Percentiles rank a stretch among this genome's conserved stretches.
These are phyloP conservation scores for Digitonthophagus gazella DNA, from an alignment of 2,888 invertebrate species.

Conservation along the genomic window DNA sequence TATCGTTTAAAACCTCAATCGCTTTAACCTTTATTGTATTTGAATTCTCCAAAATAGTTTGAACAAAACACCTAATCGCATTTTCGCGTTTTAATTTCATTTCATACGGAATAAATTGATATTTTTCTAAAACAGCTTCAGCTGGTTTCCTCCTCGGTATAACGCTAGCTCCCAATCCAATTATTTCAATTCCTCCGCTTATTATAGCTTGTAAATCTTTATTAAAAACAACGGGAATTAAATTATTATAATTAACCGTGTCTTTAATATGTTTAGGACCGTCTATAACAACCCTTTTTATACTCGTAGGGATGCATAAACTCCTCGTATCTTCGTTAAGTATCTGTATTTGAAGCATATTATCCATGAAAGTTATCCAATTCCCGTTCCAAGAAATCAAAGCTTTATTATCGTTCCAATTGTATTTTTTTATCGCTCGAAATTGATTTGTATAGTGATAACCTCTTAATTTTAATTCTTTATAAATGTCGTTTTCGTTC, in stretches of 20 bases:
- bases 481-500: slow-evolving; percentile 62
- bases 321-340: slow-evolving; percentile 65
- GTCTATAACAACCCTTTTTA: slow-evolving; percentile 30
- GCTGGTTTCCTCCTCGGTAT: slow-evolving; percentile 68
- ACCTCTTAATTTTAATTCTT: slow-evolving; percentile 65
- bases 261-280: slow-evolving; percentile 28
- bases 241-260: slow-evolving; percentile 29
- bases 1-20: slow-evolving; percentile 48
- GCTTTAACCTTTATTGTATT: slow-evolving; percentile 61
- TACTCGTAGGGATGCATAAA: slow-evolving; percentile 65
- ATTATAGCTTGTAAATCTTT: slow-evolving; percentile 45
- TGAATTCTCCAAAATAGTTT: slow-evolving; percentile 71
- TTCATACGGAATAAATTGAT: slow-evolving; percentile 67
- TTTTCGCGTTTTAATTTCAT: slow-evolving; percentile 34
- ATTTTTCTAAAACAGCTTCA: slow-evolving; percentile 75
- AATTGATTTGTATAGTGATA: slow-evolving; percentile 52
- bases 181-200: slow-evolving; percentile 75
- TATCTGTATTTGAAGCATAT: slow-evolving; percentile 79
- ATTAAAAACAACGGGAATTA: slow-evolving; percentile 47
- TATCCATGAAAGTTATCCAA: slow-evolving; percentile 87
- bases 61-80: slow-evolving; percentile 62
- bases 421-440: slow-evolving; percentile 32
- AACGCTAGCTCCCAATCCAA: slow-evolving; percentile 73
- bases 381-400: slow-evolving; percentile 71
- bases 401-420: slow-evolving; percentile 48